Percentiles rank a stretch among this genome's conserved stretches.
Conservation (phyloP, 1,140 invertebrate genomes). For the Cydia fagiglandana region DNA sequence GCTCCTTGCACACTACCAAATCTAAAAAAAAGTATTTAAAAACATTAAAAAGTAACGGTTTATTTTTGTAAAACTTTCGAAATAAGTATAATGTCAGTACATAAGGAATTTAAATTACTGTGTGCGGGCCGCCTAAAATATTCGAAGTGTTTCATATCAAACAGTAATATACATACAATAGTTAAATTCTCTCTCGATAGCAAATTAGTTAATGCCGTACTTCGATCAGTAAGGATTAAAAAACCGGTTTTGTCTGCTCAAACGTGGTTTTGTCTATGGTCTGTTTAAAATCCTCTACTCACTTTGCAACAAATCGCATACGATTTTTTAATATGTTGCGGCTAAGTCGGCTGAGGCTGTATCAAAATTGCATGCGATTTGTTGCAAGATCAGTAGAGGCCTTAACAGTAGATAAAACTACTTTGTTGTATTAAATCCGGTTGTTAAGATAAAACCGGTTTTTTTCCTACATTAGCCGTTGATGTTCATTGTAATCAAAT, state of each 20-base stretch:
- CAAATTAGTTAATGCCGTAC: constrained; percentile 7
- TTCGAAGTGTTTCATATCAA: constrained; percentile 27
- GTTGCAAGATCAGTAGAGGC: too few relatives aligned
- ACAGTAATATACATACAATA: constrained; percentile 23
- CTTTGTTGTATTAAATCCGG: not conserved
- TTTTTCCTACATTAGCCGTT: not conserved
- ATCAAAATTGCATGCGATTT: too few relatives aligned
- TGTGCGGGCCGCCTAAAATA: constrained; percentile 7
- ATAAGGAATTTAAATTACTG: not conserved
- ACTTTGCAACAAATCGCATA: too few relatives aligned
- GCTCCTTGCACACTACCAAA: not conserved
- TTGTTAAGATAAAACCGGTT: constrained; percentile 10
- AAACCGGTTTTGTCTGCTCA: constrained; percentile 6
- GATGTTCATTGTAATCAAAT: constrained; percentile 22
- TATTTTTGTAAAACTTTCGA: constrained; percentile 7
- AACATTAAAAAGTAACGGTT: not conserved
- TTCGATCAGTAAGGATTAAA: not conserved
- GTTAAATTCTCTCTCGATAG: constrained; percentile 20
- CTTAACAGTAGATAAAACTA: not conserved
- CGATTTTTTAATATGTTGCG: too few relatives aligned
- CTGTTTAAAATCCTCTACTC: not conserved
- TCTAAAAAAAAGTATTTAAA: not conserved
- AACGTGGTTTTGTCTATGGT: not conserved
- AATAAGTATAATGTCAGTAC: not conserved
- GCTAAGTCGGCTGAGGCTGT: too few relatives aligned